Base-by-base conservation (phyloP, 1,140 invertebrate genomes). In the Polyergus mexicanus region DNA sequence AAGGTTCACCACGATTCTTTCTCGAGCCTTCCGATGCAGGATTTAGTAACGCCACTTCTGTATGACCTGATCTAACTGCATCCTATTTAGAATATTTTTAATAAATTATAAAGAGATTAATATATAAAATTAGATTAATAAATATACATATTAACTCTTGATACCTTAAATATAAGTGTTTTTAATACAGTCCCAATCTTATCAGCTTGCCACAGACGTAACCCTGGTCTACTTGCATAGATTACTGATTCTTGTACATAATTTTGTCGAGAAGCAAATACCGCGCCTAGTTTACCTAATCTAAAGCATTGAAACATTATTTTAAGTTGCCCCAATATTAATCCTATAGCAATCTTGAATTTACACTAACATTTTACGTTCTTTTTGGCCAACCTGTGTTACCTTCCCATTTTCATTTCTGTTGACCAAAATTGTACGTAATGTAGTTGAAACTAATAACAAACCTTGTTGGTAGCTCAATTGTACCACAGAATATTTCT, bases 401-500 rank as follows among this genome's bases (percentile, higher is more conserved):
- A 98, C 96, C 89, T 96, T 96, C 95, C 96, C 97, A 92, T 96
- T 94, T 19, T 95, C 93, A 93, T 96, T 95, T 93, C 95, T 95
- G 56, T 97, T 95, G 90, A 97, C 98, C n/a, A 98, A 94, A 74
- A 98, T 97, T 89, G 96, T 97, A 62, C 98, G 96, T 93, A 97
- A 97, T 65, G 97, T 94, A 4, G 98, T 98, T 5, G 98, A 98
- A 71, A 98, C 96, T 22, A 98, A 91, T 63, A 99, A 94, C 38
- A 96, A 95, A 91, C 97, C 97, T 92, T 98, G 97, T 90, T 96
- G 96, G 92, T 98, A 98, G 92, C 97, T 97, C 77, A 99, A 95
- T 93, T 99, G 98, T 0, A 98, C 97, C 83, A 99, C 97, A 92
- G 97, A 96, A 93, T 98, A 97, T 63, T 97, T 96, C 94, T 99